phyloP scores from a whole-genome alignment of 2,888 invertebrate species.

The Cheilosia impressa region DNA sequence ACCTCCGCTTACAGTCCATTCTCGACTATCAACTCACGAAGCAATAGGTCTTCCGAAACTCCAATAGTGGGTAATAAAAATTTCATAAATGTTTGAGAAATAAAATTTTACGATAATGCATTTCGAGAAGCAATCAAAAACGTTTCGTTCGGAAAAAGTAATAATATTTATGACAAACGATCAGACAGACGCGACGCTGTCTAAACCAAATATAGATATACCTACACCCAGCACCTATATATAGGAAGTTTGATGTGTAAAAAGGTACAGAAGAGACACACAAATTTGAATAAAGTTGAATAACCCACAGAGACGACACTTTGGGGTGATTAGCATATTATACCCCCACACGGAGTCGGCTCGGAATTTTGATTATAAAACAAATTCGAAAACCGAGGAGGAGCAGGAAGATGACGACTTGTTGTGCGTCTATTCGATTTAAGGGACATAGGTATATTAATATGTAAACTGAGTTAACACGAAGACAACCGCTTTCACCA shows the following conservation, averaged over 20 bases:
- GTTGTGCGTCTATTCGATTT: conserved; percentile 47
- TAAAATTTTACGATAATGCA: conserved; percentile 70
- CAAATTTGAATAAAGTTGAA: conserved; percentile 57
- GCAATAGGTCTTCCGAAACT: conserved; percentile 36
- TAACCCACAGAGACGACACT: conserved; percentile 60
- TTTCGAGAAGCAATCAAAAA: conserved; percentile 64
- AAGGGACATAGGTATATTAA: conserved; percentile 59
- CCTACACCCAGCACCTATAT: background rate
- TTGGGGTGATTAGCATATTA: conserved; percentile 61
- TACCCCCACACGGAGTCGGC: conserved; percentile 49
- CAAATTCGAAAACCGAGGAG: conserved; percentile 20
- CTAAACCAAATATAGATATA: background rate
- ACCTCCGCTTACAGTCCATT: background rate
- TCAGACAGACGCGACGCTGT: conserved; percentile 5
- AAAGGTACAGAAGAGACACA: conserved; percentile 11
- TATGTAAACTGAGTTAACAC: conserved; percentile 62
- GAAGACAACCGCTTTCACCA: conserved; percentile 42
- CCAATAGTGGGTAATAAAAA: conserved; percentile 45
- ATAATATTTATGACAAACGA: conserved; percentile 47
- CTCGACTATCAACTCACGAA: conserved; percentile 22
- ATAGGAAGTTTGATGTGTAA: conserved; percentile 24
- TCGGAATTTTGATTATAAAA: conserved; percentile 71
- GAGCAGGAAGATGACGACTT: background rate
- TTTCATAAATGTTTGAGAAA: conserved; percentile 51
- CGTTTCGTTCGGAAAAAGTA: conserved; percentile 26